These are phyloP conservation scores for Drosophila leontia DNA, from an alignment of 1,140 invertebrate species.

Conservation along the genomic window DNA sequence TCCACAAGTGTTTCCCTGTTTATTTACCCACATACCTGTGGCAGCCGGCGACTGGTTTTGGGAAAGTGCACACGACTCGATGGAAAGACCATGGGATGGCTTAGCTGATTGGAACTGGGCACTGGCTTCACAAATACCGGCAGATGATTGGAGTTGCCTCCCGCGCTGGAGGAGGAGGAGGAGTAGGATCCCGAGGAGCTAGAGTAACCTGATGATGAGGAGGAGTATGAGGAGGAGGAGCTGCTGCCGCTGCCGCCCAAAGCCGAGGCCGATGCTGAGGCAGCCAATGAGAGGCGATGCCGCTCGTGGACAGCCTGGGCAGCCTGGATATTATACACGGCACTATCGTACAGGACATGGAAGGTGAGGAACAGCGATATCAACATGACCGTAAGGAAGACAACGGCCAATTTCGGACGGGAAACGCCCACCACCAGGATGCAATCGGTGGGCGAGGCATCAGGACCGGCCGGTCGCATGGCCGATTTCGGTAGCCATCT, in stretches of 20 bases:
- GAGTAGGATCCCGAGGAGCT: constrained; percentile 40
- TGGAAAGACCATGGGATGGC: constrained; percentile 85
- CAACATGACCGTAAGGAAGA: constrained; percentile 90
- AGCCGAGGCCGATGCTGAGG: constrained; percentile 43
- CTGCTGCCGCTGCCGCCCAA: background rate
- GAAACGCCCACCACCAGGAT: constrained; percentile 92
- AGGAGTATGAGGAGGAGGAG: constrained; percentile 17
- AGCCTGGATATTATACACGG: constrained; percentile 90
- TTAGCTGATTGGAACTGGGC: constrained; percentile 67
- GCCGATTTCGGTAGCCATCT: constrained; percentile 92
- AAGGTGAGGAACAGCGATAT: constrained; percentile 92
- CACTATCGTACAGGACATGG: constrained; percentile 92
- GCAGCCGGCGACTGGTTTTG: constrained; percentile 86
- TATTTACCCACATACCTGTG: constrained; percentile 85
- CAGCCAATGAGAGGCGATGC: constrained; percentile 71
- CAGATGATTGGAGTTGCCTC: constrained; percentile 58
- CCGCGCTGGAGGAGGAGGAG: background rate
- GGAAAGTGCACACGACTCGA: constrained; percentile 85
- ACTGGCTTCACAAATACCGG: constrained; percentile 74
- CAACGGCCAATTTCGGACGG: constrained; percentile 91
- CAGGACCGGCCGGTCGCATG: constrained; percentile 91
- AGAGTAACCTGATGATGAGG: constrained; percentile 9
- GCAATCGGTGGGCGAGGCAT: constrained; percentile 89
- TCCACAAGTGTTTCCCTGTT: background rate
- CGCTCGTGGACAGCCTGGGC: constrained; percentile 78